Evolutionary conservation across 2,113 vertebrate genomes (phyloP).

Genomic region (Trematomus loennbergii): DNA sequence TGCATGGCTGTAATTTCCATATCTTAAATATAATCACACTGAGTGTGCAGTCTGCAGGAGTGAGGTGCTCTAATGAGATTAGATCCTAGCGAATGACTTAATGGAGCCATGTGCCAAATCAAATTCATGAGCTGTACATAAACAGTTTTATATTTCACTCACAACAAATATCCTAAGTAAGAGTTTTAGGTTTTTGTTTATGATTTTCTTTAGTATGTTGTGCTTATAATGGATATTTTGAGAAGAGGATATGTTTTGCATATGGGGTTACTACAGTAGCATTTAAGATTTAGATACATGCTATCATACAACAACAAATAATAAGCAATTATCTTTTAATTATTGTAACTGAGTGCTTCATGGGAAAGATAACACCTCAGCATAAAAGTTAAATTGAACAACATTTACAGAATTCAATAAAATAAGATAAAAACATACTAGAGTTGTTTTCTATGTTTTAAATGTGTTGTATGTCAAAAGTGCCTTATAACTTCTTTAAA

Average conservation of each 20-base stretch:
- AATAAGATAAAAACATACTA: neutral
- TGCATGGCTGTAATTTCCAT: slow-evolving; percentile 32
- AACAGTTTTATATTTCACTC: neutral
- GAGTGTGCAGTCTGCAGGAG: slow-evolving; percentile 34
- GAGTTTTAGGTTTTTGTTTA: neutral
- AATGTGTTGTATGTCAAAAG: neutral
- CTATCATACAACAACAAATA: neutral
- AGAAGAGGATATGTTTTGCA: neutral
- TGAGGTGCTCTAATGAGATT: slow-evolving; percentile 61
- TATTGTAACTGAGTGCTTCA: neutral
- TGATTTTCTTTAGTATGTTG: neutral
- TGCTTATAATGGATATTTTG: neutral
- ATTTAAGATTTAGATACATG: neutral
- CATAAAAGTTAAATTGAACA: neutral
- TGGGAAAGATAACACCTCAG: neutral
- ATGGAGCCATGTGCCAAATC: slow-evolving; percentile 33
- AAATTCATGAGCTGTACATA: too few species aligned
- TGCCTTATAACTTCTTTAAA: neutral
- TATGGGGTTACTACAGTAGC: neutral
- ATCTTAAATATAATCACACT: slow-evolving; percentile 48
- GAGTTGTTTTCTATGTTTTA: neutral
- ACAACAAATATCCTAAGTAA: neutral
- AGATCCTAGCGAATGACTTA: slow-evolving; percentile 27
- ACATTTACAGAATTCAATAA: neutral
- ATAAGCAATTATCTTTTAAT: neutral